phyloP scores from a whole-genome alignment of 2,113 vertebrate species.

The Pomatostomus ruficeps region DNA sequence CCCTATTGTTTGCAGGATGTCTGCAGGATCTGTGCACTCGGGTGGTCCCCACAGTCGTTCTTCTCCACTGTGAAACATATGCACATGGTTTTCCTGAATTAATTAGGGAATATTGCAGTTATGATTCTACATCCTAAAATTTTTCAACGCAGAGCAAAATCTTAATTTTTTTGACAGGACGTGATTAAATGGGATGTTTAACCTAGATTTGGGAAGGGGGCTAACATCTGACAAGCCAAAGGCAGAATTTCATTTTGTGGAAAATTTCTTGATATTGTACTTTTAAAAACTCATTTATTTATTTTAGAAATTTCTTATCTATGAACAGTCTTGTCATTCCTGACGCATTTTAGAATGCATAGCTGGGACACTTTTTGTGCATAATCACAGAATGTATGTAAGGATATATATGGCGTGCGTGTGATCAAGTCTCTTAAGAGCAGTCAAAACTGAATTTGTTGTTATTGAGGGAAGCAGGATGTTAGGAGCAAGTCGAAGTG shows the following conservation, averaged over 20 bases:
- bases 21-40: background rate
- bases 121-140: background rate
- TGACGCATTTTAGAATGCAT: rapidly evolving
- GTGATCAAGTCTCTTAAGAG: background rate
- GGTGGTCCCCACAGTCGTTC: background rate
- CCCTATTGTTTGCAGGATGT: background rate
- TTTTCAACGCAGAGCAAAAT: background rate
- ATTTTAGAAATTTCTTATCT: background rate
- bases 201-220: background rate
- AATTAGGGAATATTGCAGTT: background rate
- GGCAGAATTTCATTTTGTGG: background rate
- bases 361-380: background rate
- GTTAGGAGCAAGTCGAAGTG: conserved; percentile 35
- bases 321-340: background rate
- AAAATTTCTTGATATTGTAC: background rate
- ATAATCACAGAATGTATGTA: background rate
- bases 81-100: background rate
- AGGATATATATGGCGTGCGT: background rate
- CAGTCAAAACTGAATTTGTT: background rate
- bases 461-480: background rate
- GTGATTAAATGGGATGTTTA: background rate
- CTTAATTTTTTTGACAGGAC: background rate
- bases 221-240: background rate
- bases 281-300: background rate
- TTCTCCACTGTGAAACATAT: background rate